Evolutionary conservation across 2,113 vertebrate genomes (phyloP).

Genomic region (Eupsittula cactorum): DNA sequence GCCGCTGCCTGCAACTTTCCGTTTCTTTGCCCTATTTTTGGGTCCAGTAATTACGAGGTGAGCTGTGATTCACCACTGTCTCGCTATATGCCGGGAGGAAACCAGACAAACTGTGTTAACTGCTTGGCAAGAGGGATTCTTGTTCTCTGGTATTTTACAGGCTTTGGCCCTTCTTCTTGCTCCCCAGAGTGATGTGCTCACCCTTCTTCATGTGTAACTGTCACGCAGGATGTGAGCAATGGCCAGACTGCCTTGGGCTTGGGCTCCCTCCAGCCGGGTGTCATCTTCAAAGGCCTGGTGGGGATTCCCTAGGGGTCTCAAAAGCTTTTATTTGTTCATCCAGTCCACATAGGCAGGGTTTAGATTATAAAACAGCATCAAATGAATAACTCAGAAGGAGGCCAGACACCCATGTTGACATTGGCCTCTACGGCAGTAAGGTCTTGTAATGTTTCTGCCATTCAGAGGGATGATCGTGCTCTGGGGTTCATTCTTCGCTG

Average conservation of each 20-base stretch:
- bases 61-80: slow-evolving; percentile 65
- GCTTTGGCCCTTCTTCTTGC: slow-evolving; percentile 26
- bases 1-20: slow-evolving; percentile 38
- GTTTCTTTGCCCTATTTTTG: slow-evolving; percentile 14
- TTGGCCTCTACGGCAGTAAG: not conserved
- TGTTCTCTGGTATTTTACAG: not conserved
- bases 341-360: not conserved
- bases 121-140: slow-evolving; percentile 39
- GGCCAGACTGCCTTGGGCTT: not conserved
- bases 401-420: not conserved
- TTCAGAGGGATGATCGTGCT: not conserved
- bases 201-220: not conserved
- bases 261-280: not conserved
- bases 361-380: not conserved
- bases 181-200: slow-evolving; percentile 2
- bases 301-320: not conserved
- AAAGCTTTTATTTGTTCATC: not conserved
- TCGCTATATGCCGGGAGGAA: slow-evolving; percentile 6
- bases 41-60: slow-evolving; percentile 1
- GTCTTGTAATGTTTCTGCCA: not conserved
- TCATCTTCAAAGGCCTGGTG: not conserved
- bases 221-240: not conserved
- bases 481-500: not conserved
- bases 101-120: slow-evolving; percentile 28
- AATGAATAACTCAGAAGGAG: not conserved